Percentiles rank a stretch among this genome's conserved stretches.
Conservation (phyloP, 2,888 invertebrate species). For the Cyclophora punctaria region DNA sequence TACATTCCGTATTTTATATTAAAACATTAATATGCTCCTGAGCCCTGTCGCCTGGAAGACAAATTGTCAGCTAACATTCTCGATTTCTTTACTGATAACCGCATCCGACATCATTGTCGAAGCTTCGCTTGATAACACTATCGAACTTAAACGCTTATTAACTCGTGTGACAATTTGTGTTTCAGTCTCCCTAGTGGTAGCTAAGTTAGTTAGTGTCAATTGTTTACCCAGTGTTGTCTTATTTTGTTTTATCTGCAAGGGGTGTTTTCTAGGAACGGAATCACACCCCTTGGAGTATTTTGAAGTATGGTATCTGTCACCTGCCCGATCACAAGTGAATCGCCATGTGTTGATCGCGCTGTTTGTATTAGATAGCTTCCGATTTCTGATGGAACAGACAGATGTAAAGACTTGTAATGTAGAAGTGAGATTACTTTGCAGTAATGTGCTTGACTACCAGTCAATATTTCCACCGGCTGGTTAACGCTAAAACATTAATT, state of each 20-base stretch:
- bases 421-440: conserved; percentile 35
- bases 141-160: conserved; percentile 65
- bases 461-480: conserved; percentile 35
- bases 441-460: conserved; percentile 44
- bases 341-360: conserved; percentile 24
- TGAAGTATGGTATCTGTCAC: conserved; percentile 12
- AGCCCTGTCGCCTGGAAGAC: conserved; percentile 72
- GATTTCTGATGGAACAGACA: conserved; percentile 14
- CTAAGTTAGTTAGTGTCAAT: conserved; percentile 50
- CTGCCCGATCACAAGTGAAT: conserved; percentile 17
- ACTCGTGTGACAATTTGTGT: conserved; percentile 72
- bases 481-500: conserved; percentile 59
- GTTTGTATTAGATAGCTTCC: conserved; percentile 26
- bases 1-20: conserved; percentile 78
- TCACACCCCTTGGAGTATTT: conserved; percentile 19
- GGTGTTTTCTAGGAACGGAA: conserved; percentile 25
- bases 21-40: conserved; percentile 72
- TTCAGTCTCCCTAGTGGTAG: conserved; percentile 66
- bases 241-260: conserved; percentile 24
- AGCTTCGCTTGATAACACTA: conserved; percentile 73
- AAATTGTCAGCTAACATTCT: conserved; percentile 75
- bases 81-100: conserved; percentile 69
- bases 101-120: conserved; percentile 65
- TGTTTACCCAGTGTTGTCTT: conserved; percentile 59
- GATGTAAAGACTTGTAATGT: conserved; percentile 21